These are phyloP conservation scores for Trichogramma dendrolimi DNA, from an alignment of 2,888 invertebrate species.

Conservation along the genomic window DNA sequence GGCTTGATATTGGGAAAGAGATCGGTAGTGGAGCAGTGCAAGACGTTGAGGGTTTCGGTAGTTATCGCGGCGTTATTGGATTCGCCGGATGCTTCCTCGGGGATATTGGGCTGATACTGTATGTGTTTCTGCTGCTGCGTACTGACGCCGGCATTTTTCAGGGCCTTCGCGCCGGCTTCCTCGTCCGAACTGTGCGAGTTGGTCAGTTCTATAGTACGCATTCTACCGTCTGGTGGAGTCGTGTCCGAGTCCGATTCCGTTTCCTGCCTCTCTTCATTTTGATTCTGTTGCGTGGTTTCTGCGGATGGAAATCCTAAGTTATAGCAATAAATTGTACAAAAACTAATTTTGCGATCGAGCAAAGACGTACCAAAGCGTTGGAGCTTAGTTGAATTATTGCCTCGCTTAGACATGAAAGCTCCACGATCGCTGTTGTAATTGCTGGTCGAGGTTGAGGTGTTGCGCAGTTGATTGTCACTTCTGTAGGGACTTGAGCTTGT, in stretches of 20 bases:
- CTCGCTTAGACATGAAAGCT: slow-evolving; percentile 45
- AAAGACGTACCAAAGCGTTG: slow-evolving; percentile 23
- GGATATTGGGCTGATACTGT: slow-evolving; percentile 60
- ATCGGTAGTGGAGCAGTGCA: slow-evolving; percentile 59
- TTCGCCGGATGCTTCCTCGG: neutral
- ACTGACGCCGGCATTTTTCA: slow-evolving; percentile 47
- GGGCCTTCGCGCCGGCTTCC: slow-evolving; percentile 55
- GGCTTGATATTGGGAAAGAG: slow-evolving; percentile 67
- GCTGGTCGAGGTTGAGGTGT: slow-evolving; percentile 81
- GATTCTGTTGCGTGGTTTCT: slow-evolving; percentile 19
- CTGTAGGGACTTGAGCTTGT: slow-evolving; percentile 90
- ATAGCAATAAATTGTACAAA: no score
- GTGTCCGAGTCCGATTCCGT: slow-evolving; percentile 79
- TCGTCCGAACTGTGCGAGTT: slow-evolving; percentile 96
- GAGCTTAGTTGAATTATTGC: slow-evolving; percentile 32
- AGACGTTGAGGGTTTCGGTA: slow-evolving; percentile 47
- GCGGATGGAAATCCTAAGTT: neutral
- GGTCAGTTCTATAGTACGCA: slow-evolving; percentile 82
- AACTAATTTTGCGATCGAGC: no score
- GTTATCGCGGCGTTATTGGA: slow-evolving; percentile 31
- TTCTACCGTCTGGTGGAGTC: slow-evolving; percentile 61
- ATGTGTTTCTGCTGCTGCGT: slow-evolving; percentile 34
- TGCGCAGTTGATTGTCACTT: slow-evolving; percentile 77
- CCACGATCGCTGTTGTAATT: slow-evolving; percentile 67
- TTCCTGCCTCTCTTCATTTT: slow-evolving; percentile 55